These are phyloP conservation scores for Apodemus speciosus DNA, from an alignment of 2,113 vertebrate species.

Conservation along the genomic window DNA sequence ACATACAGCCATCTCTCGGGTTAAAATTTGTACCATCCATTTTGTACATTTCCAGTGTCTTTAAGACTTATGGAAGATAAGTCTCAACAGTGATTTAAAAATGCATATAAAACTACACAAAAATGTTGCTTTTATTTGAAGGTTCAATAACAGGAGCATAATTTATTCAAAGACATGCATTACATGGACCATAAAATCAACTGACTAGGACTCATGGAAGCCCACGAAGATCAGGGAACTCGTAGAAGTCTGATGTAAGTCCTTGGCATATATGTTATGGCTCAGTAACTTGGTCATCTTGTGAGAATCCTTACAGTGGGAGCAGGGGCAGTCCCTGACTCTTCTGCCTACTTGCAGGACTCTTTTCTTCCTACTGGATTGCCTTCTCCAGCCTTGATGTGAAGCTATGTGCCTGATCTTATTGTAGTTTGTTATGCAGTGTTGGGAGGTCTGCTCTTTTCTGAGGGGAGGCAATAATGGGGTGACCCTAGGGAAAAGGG, in stretches of 20 bases:
- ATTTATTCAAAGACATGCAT: slow-evolving; percentile 66
- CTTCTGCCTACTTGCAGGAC: background rate
- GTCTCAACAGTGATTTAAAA: background rate
- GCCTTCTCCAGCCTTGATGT: background rate
- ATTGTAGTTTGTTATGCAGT: background rate
- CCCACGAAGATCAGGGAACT: background rate
- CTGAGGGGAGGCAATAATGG: background rate
- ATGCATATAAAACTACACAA: background rate
- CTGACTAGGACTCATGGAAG: background rate
- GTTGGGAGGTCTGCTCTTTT: background rate
- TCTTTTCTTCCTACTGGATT: background rate
- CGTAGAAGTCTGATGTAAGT: background rate
- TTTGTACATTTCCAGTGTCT: background rate
- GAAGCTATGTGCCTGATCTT: background rate
- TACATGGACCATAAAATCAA: background rate
- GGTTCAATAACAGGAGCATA: slow-evolving; percentile 33
- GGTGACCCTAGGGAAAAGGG: background rate
- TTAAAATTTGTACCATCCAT: background rate
- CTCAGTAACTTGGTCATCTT: background rate
- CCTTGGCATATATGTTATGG: background rate
- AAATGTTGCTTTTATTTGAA: slow-evolving; percentile 58
- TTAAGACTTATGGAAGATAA: background rate
- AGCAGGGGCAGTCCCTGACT: background rate
- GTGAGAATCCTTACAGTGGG: background rate
- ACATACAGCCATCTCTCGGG: background rate